A percentile compares a stretch with the other conserved stretches of the same genome.
phyloP scores from a whole-genome alignment of 2,888 invertebrate genomes.

The Eumerus sabulonum region DNA sequence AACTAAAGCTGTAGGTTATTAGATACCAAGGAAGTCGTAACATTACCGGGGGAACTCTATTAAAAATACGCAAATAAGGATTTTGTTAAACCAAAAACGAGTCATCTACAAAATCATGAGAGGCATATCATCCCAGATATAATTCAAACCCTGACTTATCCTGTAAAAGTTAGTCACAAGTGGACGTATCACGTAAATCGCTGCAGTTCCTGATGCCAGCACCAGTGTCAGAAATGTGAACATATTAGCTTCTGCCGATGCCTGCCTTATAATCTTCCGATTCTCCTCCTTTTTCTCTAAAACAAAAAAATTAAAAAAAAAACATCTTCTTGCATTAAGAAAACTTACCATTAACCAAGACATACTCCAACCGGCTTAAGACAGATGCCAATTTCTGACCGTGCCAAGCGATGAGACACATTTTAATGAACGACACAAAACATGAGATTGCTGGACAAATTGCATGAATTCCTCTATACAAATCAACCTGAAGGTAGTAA shows the following conservation, averaged over 20 bases:
- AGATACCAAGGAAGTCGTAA: conserved; percentile 52
- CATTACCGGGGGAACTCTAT: conserved; percentile 30
- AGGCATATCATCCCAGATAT: conserved; percentile 36
- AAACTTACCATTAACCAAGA: no score
- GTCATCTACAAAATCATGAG: conserved; percentile 37
- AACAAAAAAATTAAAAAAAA: neutral
- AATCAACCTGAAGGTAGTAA: conserved; percentile 28
- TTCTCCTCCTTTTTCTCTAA: conserved; percentile 20
- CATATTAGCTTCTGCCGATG: conserved; percentile 21
- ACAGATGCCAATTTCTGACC: conserved; percentile 26
- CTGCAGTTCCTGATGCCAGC: conserved; percentile 16
- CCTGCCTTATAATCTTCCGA: neutral
- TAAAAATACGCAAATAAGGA: neutral
- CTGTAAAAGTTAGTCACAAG: conserved; percentile 22
- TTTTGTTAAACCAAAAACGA: neutral
- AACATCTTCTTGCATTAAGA: no score
- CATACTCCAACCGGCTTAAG: no score
- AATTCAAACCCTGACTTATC: neutral
- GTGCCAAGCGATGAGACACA: conserved; percentile 41
- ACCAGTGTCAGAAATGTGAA: conserved; percentile 24
- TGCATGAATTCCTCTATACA: conserved; percentile 41
- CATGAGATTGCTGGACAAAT: conserved; percentile 45
- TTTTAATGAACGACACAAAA: conserved; percentile 39
- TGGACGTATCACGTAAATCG: conserved; percentile 30
- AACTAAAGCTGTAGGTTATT: conserved; percentile 28